Evolutionary conservation across 2,113 vertebrate species (phyloP), one percentile per base, ranked within the genome.

Genomic region (Ammodytes dubius): DNA sequence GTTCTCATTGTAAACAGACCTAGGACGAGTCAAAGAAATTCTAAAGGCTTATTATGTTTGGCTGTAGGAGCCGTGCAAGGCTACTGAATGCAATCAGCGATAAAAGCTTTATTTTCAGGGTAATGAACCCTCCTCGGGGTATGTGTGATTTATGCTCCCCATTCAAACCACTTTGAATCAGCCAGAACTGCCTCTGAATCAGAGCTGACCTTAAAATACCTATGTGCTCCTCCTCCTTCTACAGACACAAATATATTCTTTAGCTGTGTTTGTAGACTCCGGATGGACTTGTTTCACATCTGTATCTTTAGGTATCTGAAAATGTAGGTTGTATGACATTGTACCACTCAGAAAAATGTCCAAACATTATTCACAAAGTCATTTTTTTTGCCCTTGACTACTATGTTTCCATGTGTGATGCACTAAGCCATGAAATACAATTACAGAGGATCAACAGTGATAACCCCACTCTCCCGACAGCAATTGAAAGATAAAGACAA

Each of bases 31-130:
- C 72, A 43, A 70, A 67, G 27, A 46, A 71, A 65, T 70, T 74
- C 0, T 15, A 43, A 77, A 39, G 74, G 66, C 15, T 81, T 1
- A 27, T 27, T 27, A 0, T 72, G 81, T 85, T 58, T 2, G 47
- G 63, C 79, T 70, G 82, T 10, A 53, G 72, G 58, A 84, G 78
- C 70, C 0, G 40, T 6, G 47, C 57, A 4, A 60, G 43, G 79
- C 84, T 69, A 40, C 68, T 7, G 6, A 70, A 84, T 53, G 58
- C 84, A 92, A 90, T 93, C 88, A 89, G 74, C 4, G 65, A 72
- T 91, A 88, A 92, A 92, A 92, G 90, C 89, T 88, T 90, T 91
- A 88, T 93, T 91, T 87, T 86, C 73, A 83, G 86, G 90, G 85
- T 89, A 89, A 90, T 86, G 87, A 88, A 88, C 27, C 85, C 76